Conservation (phyloP, 2,113 vertebrate species). For the Microcebus ravelobensis region DNA sequence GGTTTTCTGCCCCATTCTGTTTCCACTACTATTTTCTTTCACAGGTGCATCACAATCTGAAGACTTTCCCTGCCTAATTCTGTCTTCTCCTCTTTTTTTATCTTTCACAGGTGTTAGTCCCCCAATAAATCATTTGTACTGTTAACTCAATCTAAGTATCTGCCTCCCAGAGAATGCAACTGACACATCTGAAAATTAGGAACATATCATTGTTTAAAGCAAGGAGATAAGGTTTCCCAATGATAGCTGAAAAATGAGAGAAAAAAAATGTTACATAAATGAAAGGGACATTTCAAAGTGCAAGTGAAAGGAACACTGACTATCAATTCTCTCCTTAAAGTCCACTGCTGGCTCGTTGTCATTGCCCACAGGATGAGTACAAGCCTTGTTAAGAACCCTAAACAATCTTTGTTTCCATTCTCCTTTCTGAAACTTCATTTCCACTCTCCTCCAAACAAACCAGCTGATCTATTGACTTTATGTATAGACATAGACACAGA, state of each 20-base stretch:
- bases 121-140: not conserved
- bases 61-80: not conserved
- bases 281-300: not conserved
- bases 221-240: not conserved
- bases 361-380: not conserved
- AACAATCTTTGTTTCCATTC: not conserved
- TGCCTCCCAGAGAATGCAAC: not conserved
- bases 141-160: not conserved
- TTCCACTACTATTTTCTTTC: not conserved
- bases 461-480: not conserved
- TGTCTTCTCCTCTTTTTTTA: not conserved
- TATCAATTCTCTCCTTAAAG: not conserved
- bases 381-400: not conserved
- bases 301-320: not conserved
- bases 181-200: not conserved
- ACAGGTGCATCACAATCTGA: not conserved
- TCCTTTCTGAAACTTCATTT: not conserved
- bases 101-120: not conserved
- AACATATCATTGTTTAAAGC: not conserved
- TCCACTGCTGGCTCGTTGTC: not conserved
- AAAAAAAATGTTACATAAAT: not conserved
- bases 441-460: not conserved
- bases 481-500: not conserved
- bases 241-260: not conserved
- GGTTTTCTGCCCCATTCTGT: not conserved